phyloP scores from a whole-genome alignment of 2,113 vertebrate genomes.

The Poicephalus meyeri region DNA sequence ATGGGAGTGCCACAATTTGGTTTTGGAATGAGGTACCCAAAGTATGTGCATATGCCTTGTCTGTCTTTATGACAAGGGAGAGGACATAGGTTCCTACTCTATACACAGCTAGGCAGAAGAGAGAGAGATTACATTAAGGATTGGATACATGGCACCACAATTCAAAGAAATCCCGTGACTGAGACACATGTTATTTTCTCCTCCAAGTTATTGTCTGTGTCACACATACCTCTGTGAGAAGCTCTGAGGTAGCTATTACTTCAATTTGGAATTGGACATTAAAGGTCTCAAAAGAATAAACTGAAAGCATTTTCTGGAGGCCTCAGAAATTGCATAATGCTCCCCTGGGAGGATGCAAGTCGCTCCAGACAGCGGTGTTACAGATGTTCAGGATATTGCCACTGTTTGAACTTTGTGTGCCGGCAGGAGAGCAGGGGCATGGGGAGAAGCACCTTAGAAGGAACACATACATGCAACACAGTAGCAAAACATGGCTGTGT shows the following conservation, averaged over 20 bases:
- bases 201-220: neutral
- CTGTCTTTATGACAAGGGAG: neutral
- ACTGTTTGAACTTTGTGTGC: neutral
- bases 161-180: neutral
- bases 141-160: neutral
- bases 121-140: neutral
- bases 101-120: neutral
- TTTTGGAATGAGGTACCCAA: neutral
- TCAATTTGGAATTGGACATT: neutral
- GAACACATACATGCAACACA: neutral
- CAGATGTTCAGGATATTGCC: neutral
- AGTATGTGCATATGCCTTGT: too few relatives aligned
- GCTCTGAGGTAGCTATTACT: neutral
- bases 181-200: neutral
- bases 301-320: neutral
- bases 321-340: neutral
- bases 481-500: neutral
- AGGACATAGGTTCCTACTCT: neutral
- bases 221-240: accelerated
- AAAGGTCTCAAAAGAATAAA: neutral
- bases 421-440: neutral
- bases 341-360: neutral
- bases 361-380: neutral
- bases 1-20: accelerated
- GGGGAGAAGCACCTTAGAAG: neutral